Evolutionary conservation across 37 sponge, comb jelly and placozoan species (phyloP).

Genomic region (Trichoplax adhaerens): DNA sequence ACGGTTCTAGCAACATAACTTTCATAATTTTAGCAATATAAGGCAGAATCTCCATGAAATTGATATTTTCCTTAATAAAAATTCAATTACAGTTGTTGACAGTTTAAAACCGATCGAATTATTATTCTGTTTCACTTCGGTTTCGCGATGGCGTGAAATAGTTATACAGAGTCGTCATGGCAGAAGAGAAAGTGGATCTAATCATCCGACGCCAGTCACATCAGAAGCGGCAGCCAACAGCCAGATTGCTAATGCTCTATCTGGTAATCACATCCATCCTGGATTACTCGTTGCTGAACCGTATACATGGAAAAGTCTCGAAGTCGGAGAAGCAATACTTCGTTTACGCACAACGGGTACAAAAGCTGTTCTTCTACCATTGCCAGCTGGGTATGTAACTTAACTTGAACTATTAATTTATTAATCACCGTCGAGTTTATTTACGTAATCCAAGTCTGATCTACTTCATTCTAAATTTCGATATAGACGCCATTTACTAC

Average conservation of each 20-base stretch:
- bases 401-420: too few species aligned
- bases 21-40: not conserved
- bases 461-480: not conserved
- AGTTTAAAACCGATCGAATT: slow-evolving; percentile 28
- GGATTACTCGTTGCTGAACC: slow-evolving; percentile 27
- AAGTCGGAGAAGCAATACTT: slow-evolving; percentile 11
- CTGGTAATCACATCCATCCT: slow-evolving; percentile 6
- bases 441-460: not conserved
- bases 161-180: slow-evolving; percentile 4
- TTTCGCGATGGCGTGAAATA: slow-evolving; percentile 51
- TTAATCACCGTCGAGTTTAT: not conserved
- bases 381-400: slow-evolving; percentile 36
- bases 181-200: too few species aligned
- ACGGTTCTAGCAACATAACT: not conserved
- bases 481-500: slow-evolving; percentile 29
- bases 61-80: not conserved
- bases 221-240: too few species aligned
- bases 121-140: slow-evolving; percentile 30
- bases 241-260: not conserved
- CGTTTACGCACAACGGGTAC: slow-evolving; percentile 28
- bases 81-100: slow-evolving; percentile 40
- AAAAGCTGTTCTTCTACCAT: slow-evolving; percentile 8
- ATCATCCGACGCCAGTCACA: too few species aligned
- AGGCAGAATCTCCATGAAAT: too few species aligned
- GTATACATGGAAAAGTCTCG: slow-evolving; percentile 32